Evolutionary conservation across 1,140 invertebrate species (phyloP).

Genomic region (Drosophila pseudoananassae): DNA sequence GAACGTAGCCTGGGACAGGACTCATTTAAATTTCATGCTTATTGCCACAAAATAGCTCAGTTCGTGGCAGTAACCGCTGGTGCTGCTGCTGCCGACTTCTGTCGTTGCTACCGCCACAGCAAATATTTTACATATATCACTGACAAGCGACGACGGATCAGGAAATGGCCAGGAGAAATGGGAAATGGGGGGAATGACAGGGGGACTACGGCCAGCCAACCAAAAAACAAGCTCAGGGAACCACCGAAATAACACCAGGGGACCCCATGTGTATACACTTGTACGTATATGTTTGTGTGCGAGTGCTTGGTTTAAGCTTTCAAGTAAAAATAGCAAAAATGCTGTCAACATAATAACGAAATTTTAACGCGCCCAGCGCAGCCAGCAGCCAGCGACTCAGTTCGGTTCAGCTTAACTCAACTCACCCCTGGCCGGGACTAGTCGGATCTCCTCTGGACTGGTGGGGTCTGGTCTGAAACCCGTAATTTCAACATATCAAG

Average conservation of each 20-base stretch:
- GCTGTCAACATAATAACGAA: conserved; percentile 82
- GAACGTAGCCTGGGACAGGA: conserved; percentile 35
- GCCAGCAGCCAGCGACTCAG: conserved; percentile 46
- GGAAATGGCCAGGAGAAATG: conserved; percentile 37
- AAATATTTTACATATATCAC: conserved; percentile 68
- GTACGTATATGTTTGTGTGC: conserved; percentile 21
- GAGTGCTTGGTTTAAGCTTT: conserved; percentile 77
- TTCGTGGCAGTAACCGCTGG: conserved; percentile 47
- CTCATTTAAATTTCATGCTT: conserved; percentile 83
- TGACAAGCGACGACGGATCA: conserved; percentile 72
- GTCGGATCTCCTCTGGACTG: conserved; percentile 18
- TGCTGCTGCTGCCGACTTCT: conserved; percentile 14
- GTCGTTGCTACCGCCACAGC: conserved; percentile 27
- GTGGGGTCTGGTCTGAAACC: conserved; percentile 6
- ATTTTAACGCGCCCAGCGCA: conserved; percentile 77
- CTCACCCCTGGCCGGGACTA: conserved; percentile 4
- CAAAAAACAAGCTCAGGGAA: conserved; percentile 81
- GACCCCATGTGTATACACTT: conserved; percentile 31
- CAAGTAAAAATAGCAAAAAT: conserved; percentile 82
- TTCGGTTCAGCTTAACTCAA: conserved; percentile 3
- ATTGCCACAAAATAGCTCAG: conserved; percentile 82
- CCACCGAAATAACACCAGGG: conserved; percentile 78
- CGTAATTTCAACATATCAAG: conserved; percentile 54
- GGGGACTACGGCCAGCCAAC: conserved; percentile 62
- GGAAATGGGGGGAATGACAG: neutral